A percentile compares a stretch with the other conserved stretches of the same genome.
phyloP scores from a whole-genome alignment of 1,140 invertebrate species.

The Ditylenchus dipsaci region DNA sequence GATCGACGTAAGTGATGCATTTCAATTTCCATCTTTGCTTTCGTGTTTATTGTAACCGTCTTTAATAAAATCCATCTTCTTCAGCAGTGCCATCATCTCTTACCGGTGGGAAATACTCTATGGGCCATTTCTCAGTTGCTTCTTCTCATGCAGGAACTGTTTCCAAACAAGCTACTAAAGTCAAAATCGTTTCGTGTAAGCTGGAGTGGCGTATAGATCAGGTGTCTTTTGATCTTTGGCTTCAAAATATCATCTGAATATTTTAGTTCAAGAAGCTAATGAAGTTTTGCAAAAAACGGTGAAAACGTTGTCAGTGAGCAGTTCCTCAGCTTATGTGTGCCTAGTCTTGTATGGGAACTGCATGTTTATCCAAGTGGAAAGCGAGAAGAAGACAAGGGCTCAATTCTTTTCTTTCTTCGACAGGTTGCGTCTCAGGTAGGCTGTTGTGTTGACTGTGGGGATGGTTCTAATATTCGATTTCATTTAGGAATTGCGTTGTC shows the following conservation, averaged over 20 bases:
- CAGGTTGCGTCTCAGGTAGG: constrained; percentile 49
- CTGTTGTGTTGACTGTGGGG: not conserved
- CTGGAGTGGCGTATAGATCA: not conserved
- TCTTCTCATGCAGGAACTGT: not conserved
- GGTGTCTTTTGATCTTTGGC: not conserved
- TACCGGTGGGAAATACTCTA: too few species aligned
- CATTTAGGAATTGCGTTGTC: not conserved
- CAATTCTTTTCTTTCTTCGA: constrained; percentile 53
- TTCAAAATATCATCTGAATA: not conserved
- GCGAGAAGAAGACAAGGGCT: constrained; percentile 49
- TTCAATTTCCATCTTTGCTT: too few species aligned
- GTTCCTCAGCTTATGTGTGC: constrained; percentile 24
- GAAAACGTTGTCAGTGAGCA: constrained; percentile 48
- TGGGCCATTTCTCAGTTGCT: too few species aligned
- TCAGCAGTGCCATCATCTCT: too few species aligned
- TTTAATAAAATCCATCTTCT: too few species aligned
- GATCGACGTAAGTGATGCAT: too few species aligned
- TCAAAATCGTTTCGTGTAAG: not conserved
- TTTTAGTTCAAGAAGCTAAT: constrained; percentile 50
- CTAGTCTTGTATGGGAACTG: constrained; percentile 52
- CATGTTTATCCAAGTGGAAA: constrained; percentile 57
- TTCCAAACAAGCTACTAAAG: not conserved
- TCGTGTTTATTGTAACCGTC: too few species aligned
- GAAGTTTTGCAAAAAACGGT: constrained; percentile 54
- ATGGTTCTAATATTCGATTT: not conserved